These are phyloP conservation scores for Sinhomidia bicolor DNA, from an alignment of 2,888 invertebrate genomes.

Conservation along the genomic window DNA sequence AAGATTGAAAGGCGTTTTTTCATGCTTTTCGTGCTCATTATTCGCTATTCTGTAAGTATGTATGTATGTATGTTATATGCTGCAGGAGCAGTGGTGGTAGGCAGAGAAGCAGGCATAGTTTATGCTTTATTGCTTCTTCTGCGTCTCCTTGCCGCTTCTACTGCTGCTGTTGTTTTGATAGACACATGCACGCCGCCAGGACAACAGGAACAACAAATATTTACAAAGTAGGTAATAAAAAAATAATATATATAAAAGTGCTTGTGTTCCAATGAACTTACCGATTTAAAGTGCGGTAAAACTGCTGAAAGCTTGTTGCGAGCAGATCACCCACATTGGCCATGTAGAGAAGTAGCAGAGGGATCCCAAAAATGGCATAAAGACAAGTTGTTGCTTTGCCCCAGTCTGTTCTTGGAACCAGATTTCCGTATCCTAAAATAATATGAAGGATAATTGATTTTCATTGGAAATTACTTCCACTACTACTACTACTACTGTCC, in stretches of 20 bases:
- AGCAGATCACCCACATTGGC: slow-evolving; percentile 79
- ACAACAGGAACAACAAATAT: slow-evolving; percentile 19
- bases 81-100: too few relatives aligned
- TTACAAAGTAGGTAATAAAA: background rate
- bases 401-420: slow-evolving; percentile 79
- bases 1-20: slow-evolving; percentile 46
- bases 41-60: background rate
- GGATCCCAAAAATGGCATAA: slow-evolving; percentile 80
- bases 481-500: too few relatives aligned
- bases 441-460: background rate
- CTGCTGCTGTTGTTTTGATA: too few relatives aligned
- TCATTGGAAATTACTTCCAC: too few relatives aligned
- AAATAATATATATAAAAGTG: too few relatives aligned
- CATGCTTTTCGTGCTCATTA: background rate
- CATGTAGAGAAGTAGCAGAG: slow-evolving; percentile 79
- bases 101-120: too few relatives aligned
- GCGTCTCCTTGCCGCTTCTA: background rate
- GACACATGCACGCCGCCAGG: background rate
- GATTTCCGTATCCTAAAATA: slow-evolving; percentile 77
- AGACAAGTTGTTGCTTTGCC: slow-evolving; percentile 80
- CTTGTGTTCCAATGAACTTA: slow-evolving; percentile 59
- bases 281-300: slow-evolving; percentile 79
- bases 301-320: slow-evolving; percentile 79
- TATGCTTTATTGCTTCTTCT: background rate
- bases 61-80: slow-evolving; percentile 13